Evolutionary conservation across 37 sponge, comb jelly and placozoan genomes (phyloP).

Genomic region (Diacarnus erythraeanus): DNA sequence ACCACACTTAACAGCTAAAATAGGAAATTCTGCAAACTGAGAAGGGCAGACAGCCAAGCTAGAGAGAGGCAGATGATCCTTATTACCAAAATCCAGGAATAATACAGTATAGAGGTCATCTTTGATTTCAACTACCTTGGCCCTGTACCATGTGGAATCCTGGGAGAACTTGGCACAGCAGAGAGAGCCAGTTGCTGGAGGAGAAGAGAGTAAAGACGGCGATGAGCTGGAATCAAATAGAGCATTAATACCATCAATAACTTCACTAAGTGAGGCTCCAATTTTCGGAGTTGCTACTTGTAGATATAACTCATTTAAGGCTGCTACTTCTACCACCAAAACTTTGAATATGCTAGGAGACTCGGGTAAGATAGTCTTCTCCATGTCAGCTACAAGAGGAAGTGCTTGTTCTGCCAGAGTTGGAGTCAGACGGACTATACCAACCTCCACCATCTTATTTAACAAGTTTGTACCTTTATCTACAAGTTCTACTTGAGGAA

Average conservation of each 20-base stretch:
- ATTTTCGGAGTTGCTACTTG: too few relatives aligned
- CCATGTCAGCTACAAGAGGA: conserved; percentile 1
- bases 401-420: not conserved
- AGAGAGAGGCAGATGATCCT: conserved; percentile 24
- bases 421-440: not conserved
- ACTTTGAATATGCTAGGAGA: not conserved
- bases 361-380: not conserved
- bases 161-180: conserved; percentile 68
- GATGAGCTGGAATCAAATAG: not conserved
- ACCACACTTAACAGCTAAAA: conserved; percentile 20
- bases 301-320: too few relatives aligned
- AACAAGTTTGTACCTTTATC: not conserved
- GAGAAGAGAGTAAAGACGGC: not conserved
- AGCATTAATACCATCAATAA: not conserved
- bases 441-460: not conserved
- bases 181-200: conserved; percentile 25
- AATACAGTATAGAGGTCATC: not conserved
- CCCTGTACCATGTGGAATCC: conserved; percentile 64
- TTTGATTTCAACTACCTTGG: conserved; percentile 16
- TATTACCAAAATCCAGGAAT: conserved; percentile 77
- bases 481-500: not conserved
- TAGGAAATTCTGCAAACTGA: conserved; percentile 27
- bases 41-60: conserved; percentile 18
- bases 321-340: conserved; percentile 3
- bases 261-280: too few relatives aligned